Evolutionary conservation across 2,113 vertebrate species (phyloP).

Genomic region (Psephotus haematonotus): DNA sequence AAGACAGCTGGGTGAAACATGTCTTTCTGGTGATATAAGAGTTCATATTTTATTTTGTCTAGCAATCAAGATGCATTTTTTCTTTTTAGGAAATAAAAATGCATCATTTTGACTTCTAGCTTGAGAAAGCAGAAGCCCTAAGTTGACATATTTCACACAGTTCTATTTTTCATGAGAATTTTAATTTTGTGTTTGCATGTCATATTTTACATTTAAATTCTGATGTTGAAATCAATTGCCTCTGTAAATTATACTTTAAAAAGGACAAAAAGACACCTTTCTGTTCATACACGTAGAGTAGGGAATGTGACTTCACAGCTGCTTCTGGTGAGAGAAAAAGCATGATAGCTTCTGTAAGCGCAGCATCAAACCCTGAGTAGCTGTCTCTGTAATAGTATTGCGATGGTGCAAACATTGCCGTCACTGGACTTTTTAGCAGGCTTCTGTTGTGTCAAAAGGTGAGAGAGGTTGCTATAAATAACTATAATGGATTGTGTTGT

Average conservation of each 20-base stretch:
- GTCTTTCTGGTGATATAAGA: neutral
- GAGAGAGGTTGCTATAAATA: neutral
- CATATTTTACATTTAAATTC: neutral
- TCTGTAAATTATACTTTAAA: neutral
- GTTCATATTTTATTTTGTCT: slow-evolving; percentile 27
- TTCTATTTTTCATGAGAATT: neutral
- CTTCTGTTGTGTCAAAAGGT: slow-evolving; percentile 18
- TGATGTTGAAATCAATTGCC: neutral
- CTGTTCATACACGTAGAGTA: neutral
- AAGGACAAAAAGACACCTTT: neutral
- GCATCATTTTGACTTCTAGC: neutral
- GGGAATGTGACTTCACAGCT: accelerated
- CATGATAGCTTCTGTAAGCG: neutral
- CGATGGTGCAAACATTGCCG: neutral
- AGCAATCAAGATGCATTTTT: neutral
- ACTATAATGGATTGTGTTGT: neutral
- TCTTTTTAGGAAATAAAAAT: neutral
- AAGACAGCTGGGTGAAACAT: neutral
- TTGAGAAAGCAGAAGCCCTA: neutral
- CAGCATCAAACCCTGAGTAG: neutral
- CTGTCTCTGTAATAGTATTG: neutral
- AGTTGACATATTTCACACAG: accelerated
- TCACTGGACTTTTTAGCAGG: neutral
- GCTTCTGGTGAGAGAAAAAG: neutral
- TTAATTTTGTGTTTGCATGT: neutral